These are phyloP conservation scores for Oreotrochilus melanogaster DNA, from an alignment of 2,113 vertebrate species.

Conservation along the genomic window DNA sequence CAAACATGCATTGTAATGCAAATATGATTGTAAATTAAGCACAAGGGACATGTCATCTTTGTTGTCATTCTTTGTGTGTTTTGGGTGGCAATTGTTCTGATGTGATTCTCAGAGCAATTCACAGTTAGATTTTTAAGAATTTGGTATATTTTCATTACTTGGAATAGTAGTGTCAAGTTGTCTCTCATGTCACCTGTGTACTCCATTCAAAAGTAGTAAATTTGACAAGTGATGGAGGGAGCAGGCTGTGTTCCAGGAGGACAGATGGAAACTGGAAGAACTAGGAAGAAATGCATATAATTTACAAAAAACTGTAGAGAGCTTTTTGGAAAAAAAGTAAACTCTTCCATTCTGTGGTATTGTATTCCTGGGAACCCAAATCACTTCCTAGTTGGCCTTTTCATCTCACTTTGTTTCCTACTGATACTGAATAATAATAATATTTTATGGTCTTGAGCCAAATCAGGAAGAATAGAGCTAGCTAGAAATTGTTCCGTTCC, in stretches of 20 bases:
- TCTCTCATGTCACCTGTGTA: not conserved
- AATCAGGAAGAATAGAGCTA: not conserved
- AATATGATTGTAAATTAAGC: not conserved
- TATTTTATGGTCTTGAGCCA: not conserved
- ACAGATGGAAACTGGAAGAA: not conserved
- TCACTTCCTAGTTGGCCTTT: not conserved
- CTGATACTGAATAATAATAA: accelerated
- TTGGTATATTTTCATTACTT: not conserved
- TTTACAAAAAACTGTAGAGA: not conserved
- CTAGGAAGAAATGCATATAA: not conserved
- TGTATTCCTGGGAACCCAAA: not conserved
- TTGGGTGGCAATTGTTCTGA: not conserved
- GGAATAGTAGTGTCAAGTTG: not conserved
- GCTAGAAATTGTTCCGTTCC: not conserved
- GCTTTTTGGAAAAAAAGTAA: not conserved
- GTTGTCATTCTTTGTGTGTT: not conserved
- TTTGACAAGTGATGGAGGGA: not conserved
- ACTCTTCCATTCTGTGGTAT: not conserved
- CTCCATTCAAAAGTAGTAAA: not conserved
- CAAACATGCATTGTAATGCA: no score
- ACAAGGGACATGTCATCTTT: not conserved
- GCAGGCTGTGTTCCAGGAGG: not conserved
- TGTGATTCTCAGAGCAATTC: not conserved
- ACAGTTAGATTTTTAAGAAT: not conserved
- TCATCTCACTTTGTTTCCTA: not conserved